Evolutionary conservation across 2,888 invertebrate species (phyloP).

Genomic region (Philopedon plagiatum): DNA sequence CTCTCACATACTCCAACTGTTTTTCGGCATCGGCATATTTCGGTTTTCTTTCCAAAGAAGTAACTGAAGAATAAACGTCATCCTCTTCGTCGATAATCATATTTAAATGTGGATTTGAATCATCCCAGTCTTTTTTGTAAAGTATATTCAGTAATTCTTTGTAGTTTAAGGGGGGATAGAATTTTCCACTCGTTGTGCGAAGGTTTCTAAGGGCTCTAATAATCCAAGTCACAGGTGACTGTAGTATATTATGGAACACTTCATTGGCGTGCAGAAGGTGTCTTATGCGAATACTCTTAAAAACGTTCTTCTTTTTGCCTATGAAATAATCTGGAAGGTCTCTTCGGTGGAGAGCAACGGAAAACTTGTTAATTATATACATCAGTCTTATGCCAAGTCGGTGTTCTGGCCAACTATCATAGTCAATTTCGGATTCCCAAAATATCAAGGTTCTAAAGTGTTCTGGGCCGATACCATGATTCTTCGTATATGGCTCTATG

Average conservation of each 20-base stretch:
- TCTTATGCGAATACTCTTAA: conserved; percentile 79
- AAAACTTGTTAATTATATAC: conserved; percentile 76
- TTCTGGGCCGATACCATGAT: conserved; percentile 77
- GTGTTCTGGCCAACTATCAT: conserved; percentile 81
- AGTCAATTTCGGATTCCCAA: conserved; percentile 83
- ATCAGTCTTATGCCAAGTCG: conserved; percentile 79
- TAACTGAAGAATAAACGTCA: not conserved
- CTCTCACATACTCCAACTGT: conserved; percentile 49
- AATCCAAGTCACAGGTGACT: conserved; percentile 81
- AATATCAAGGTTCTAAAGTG: conserved; percentile 83
- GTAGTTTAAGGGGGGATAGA: conserved; percentile 58
- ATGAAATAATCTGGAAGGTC: conserved; percentile 83
- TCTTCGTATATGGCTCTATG: conserved; percentile 76
- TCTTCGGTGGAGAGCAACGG: conserved; percentile 74
- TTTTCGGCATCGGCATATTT: conserved; percentile 46
- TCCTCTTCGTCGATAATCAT: not conserved
- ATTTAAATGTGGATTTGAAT: not conserved
- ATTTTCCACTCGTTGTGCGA: conserved; percentile 68
- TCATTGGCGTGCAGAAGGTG: conserved; percentile 77
- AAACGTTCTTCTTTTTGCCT: conserved; percentile 78
- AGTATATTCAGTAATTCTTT: conserved; percentile 59
- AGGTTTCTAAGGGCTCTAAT: conserved; percentile 80
- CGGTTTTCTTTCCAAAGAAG: conserved; percentile 18
- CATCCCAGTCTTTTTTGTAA: conserved; percentile 42
- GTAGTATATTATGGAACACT: conserved; percentile 77